A percentile compares a stretch with the other conserved stretches of the same genome.
These are phyloP conservation scores for Coptodon rendalli DNA, from an alignment of 2,113 vertebrate species.

Conservation along the genomic window DNA sequence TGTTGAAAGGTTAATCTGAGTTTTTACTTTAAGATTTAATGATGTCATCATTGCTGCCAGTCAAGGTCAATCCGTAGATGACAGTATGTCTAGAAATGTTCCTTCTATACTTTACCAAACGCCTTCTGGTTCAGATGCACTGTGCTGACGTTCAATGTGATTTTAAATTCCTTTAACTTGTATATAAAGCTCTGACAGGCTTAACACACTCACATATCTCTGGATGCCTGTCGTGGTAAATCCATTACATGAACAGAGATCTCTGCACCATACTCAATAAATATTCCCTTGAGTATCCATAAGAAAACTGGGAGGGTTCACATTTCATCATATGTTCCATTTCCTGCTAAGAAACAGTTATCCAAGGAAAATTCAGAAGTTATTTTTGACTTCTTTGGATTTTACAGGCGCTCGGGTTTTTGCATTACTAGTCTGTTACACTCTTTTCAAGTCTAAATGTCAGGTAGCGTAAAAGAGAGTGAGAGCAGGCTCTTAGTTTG, in stretches of 20 bases:
- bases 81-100: neutral
- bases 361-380: neutral
- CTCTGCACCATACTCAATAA: constrained; percentile 7
- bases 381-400: constrained; percentile 4
- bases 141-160: neutral
- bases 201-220: constrained; percentile 28
- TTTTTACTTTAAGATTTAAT: constrained; percentile 8
- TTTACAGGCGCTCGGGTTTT: neutral
- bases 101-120: neutral
- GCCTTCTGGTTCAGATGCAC: neutral
- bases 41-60: neutral
- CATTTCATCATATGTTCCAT: neutral
- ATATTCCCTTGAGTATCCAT: constrained; percentile 20
- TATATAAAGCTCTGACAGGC: constrained; percentile 37
- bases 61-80: neutral
- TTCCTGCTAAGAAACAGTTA: neutral
- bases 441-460: neutral
- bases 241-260: constrained; percentile 21
- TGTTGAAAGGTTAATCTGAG: constrained; percentile 1
- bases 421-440: neutral
- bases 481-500: neutral
- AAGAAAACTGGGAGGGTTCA: constrained; percentile 11
- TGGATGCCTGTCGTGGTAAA: constrained; percentile 42
- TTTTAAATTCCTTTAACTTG: constrained; percentile 38
- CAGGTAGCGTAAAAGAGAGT: neutral